phyloP scores from a whole-genome alignment of 2,113 vertebrate species.

The Cephalopterus ornatus region DNA sequence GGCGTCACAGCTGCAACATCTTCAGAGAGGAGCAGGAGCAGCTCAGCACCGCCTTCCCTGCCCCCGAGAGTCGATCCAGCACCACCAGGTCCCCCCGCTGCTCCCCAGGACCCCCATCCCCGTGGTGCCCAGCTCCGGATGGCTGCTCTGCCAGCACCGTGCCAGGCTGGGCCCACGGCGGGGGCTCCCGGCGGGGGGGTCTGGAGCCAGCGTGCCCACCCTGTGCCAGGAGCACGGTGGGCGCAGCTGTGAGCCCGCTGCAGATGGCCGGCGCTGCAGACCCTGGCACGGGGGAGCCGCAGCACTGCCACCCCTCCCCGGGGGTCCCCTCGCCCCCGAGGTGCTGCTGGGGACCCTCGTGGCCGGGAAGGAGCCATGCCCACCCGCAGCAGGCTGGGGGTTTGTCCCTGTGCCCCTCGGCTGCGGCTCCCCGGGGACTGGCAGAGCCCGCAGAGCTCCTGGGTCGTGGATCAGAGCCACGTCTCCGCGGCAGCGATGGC shows the following conservation, averaged over 20 bases:
- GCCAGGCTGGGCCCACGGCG: background rate
- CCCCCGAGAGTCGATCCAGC: rapidly evolving
- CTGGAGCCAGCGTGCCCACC: background rate
- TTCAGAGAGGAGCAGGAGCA: background rate
- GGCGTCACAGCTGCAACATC: background rate
- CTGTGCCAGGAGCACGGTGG: background rate
- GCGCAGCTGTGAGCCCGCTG: background rate
- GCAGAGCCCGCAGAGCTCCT: background rate
- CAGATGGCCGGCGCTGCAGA: constrained; percentile 1
- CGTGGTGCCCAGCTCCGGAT: rapidly evolving
- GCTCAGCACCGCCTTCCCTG: background rate
- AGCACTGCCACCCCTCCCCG: background rate
- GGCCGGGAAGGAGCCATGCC: background rate
- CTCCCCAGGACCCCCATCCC: background rate
- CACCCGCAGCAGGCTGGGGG: background rate
- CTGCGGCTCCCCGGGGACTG: background rate
- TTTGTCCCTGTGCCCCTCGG: background rate
- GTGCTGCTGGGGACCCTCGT: background rate
- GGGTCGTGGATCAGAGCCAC: background rate
- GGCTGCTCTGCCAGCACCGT: background rate
- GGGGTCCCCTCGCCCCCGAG: background rate
- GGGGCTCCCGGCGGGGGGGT: background rate
- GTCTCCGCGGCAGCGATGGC: background rate
- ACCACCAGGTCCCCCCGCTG: rapidly evolving
- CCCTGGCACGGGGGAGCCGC: background rate